Conservation (phyloP, 2,113 vertebrate species). For the Ictidomys tridecemlineatus region DNA sequence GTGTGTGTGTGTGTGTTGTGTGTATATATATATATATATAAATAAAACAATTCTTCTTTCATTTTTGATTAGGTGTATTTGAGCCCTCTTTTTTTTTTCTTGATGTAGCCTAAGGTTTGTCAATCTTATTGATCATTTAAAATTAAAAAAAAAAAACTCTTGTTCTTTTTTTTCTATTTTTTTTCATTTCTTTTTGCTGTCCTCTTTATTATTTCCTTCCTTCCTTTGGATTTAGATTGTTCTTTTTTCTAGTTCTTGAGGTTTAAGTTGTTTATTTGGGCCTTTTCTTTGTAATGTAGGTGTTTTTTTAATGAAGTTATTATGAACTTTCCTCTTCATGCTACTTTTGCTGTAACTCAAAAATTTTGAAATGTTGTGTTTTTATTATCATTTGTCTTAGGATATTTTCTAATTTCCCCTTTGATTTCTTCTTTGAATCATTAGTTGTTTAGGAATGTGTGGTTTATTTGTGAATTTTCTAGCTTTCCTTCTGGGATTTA, state of each 20-base stretch:
- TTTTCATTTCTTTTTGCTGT: background rate
- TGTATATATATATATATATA: too few species aligned
- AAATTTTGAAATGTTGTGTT: background rate
- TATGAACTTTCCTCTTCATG: background rate
- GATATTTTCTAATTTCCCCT: slow-evolving; percentile 14
- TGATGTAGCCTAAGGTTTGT: background rate
- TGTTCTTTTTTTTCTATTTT: background rate
- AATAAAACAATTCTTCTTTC: background rate
- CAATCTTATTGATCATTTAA: background rate
- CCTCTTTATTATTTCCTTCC: background rate
- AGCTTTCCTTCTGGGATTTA: background rate
- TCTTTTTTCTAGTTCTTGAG: background rate
- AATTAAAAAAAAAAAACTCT: background rate
- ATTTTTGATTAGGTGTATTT: slow-evolving; percentile 8
- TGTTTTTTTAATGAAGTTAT: background rate
- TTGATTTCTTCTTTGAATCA: background rate
- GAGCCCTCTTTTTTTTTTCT: background rate
- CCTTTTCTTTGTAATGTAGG: background rate
- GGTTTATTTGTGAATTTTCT: background rate
- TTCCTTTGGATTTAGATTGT: background rate
- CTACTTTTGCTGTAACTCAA: background rate
- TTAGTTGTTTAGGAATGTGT: background rate
- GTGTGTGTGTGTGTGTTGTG: too few species aligned
- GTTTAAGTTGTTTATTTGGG: background rate
- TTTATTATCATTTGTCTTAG: slow-evolving; percentile 15